Evolutionary conservation across 2,888 invertebrate genomes (phyloP).

Genomic region (Torymus tubicola): DNA sequence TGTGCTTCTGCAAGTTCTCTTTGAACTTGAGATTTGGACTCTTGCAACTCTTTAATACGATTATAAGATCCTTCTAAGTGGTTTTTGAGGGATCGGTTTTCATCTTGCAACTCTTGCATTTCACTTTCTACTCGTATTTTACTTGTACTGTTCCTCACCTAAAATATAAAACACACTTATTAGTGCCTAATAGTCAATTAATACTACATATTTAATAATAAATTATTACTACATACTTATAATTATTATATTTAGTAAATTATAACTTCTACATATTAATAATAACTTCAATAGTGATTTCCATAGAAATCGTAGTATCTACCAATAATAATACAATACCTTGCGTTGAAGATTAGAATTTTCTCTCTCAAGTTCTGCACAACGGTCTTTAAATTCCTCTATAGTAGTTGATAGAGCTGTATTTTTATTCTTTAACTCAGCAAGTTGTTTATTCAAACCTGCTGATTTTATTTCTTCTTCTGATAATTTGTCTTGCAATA

Average conservation of each 20-base stretch:
- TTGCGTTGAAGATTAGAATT: conserved; percentile 74
- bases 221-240: no score
- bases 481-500: conserved; percentile 64
- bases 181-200: no score
- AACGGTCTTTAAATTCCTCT: conserved; percentile 78
- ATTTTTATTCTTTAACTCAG: conserved; percentile 76
- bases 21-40: conserved; percentile 64
- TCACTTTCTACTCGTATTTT: conserved; percentile 72
- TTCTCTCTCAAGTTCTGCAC: conserved; percentile 75
- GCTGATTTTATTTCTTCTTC: conserved; percentile 70
- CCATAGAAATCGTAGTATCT: neutral
- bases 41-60: conserved; percentile 68
- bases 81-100: conserved; percentile 68
- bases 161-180: conserved; percentile 9
- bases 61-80: conserved; percentile 72
- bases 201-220: no score
- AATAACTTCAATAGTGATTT: no score
- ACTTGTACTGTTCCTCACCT: conserved; percentile 78
- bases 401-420: conserved; percentile 75
- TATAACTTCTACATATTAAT: no score
- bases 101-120: conserved; percentile 69
- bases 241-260: no score
- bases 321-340: conserved; percentile 46
- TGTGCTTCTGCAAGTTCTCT: conserved; percentile 63
- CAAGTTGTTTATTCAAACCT: conserved; percentile 72